phyloP scores from a whole-genome alignment of 2,888 invertebrate species.

The Melikaiella ostensackeni region DNA sequence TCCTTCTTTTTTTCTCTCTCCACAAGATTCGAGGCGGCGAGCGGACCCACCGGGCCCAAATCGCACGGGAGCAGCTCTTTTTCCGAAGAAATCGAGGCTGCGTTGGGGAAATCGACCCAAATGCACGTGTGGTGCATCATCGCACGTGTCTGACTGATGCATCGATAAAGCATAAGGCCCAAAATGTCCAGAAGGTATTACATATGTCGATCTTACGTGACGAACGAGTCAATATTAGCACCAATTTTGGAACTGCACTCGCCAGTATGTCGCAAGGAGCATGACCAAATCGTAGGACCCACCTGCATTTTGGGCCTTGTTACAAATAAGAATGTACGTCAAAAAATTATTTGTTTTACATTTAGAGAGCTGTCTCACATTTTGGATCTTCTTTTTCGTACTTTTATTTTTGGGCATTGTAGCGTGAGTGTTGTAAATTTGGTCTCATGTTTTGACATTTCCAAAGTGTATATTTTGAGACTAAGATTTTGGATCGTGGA shows the following conservation, averaged over 20 bases:
- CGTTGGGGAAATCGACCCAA: slow-evolving; percentile 37
- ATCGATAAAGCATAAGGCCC: slow-evolving; percentile 9
- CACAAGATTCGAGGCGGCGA: slow-evolving; percentile 24
- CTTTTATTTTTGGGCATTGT: too few species aligned
- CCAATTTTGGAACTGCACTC: background rate
- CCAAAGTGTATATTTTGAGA: too few species aligned
- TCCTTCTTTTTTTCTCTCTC: slow-evolving; percentile 39
- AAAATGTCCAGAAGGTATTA: slow-evolving; percentile 9
- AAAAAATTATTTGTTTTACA: too few species aligned
- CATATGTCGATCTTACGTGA: background rate
- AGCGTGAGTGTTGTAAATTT: too few species aligned
- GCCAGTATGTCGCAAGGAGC: too few species aligned
- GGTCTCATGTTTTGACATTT: too few species aligned
- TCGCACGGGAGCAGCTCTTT: slow-evolving; percentile 34
- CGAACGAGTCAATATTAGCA: background rate
- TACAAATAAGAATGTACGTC: background rate
- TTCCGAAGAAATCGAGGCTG: slow-evolving; percentile 34
- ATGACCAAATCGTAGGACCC: background rate
- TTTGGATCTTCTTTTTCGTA: too few species aligned
- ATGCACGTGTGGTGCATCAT: background rate
- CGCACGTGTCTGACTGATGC: background rate
- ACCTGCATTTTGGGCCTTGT: background rate
- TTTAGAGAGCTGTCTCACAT: too few species aligned
- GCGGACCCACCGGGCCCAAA: slow-evolving; percentile 7
- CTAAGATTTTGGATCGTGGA: too few species aligned